Evolutionary conservation across 2,113 vertebrate species (phyloP).

Genomic region (Vicugna pacos): DNA sequence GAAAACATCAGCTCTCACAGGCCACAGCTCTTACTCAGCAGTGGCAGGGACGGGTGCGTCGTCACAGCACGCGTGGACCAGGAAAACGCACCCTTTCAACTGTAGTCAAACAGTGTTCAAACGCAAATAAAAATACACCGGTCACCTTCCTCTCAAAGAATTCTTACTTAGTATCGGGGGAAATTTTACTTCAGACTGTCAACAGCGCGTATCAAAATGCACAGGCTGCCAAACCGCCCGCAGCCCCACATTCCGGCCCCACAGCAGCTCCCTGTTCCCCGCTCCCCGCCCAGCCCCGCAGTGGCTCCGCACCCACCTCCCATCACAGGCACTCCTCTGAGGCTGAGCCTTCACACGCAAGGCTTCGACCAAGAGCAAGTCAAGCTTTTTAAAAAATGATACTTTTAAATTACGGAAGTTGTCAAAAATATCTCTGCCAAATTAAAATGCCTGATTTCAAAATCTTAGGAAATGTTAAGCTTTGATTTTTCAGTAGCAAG

Average conservation of each 20-base stretch:
- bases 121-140: slow-evolving; percentile 45
- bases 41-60: background rate
- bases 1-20: slow-evolving; percentile 10
- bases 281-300: background rate
- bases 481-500: slow-evolving; percentile 17
- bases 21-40: background rate
- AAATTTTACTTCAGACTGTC: slow-evolving; percentile 68
- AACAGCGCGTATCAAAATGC: slow-evolving; percentile 17
- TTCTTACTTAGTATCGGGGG: slow-evolving; percentile 13
- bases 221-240: background rate
- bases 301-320: background rate
- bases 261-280: background rate
- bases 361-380: slow-evolving; percentile 62
- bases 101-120: slow-evolving; percentile 40
- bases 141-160: slow-evolving; percentile 33
- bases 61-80: background rate
- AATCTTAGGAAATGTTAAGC: slow-evolving; percentile 30
- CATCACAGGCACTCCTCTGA: slow-evolving; percentile 68
- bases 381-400: slow-evolving; percentile 25
- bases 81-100: background rate
- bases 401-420: slow-evolving; percentile 65
- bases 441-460: slow-evolving; percentile 60
- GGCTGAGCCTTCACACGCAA: slow-evolving; percentile 69
- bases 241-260: background rate
- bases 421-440: slow-evolving; percentile 34